Base-by-base conservation (phyloP, 1,140 invertebrate species). In the Portunus trituberculatus region DNA sequence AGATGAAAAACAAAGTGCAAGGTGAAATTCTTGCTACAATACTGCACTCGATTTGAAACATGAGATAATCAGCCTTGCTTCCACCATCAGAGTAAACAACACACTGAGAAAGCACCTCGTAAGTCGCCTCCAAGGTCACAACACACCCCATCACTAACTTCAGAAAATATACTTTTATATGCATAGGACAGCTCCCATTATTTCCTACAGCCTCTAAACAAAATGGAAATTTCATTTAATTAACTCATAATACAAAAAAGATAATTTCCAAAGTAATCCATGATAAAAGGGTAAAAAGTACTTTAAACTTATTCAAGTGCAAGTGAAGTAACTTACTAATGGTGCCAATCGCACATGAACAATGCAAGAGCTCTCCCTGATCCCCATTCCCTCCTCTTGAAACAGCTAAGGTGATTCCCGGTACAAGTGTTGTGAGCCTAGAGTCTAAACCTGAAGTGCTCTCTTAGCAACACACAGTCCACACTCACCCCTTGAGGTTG, bases 401-500 rank as follows among this genome's bases (percentile, higher is more conserved):
- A 12, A 10, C 67, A 20, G 16, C 20, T n/a, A 8, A 76, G 67
- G 20, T 12, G 52, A 12, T 20, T 76, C 20, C 52, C 8, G 12
- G 6, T n/a, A 25, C 67, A 76, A n/a, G 67, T 25, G 67, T 76
- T 76, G 67, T 76, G 67, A 76, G 67, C 67, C 67, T 7, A 8
- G 25, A n/a, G 67, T 7, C 67, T n/a, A 1, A 59, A 8, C 67
- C 67, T 14, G 48, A 92, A 48, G 94, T 67, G 84, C 90, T 87
- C 92, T 92, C 91, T 39, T 32, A 92, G 90, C 52, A 89, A 95
- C 48, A 88, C 29, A 92, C 20, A 52, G 86, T 92, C 76, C 94
- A 95, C 94, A 95, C 94, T 95, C 94, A 95, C 94, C 94, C 94
- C 94, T 95, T 95, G 94, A 87, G 94, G 94, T 95, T 95, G 94